Conservation (phyloP, 2,888 invertebrate genomes). For the Oeneis ivallda region DNA sequence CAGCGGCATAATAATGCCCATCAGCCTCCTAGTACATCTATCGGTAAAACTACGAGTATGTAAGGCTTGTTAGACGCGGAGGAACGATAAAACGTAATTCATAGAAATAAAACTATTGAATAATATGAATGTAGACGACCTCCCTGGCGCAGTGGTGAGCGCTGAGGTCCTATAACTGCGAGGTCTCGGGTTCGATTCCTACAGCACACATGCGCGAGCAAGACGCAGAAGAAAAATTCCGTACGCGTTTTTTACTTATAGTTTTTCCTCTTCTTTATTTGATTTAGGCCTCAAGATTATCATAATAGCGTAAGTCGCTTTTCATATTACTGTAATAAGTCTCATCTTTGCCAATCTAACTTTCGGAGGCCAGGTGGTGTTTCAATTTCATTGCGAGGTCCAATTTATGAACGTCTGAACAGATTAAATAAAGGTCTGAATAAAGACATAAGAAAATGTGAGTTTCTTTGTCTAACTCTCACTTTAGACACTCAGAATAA, state of each 20-base stretch:
- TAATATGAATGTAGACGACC: too few species aligned
- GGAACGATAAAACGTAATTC: neutral
- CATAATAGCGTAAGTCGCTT: neutral
- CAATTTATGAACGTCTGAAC: slow-evolving; percentile 1
- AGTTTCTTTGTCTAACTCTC: too few species aligned
- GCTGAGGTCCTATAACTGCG: too few species aligned
- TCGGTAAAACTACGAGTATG: neutral
- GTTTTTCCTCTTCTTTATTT: neutral
- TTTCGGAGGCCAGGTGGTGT: slow-evolving; percentile 5
- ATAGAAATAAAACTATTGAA: neutral
- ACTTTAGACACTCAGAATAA: too few species aligned
- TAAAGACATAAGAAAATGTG: neutral
- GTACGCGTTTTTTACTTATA: too few species aligned
- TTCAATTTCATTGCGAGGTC: slow-evolving; percentile 5
- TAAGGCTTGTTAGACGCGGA: neutral
- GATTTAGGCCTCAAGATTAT: neutral
- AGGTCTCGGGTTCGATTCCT: too few species aligned
- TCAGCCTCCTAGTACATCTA: slow-evolving; percentile 4
- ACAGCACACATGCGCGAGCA: too few species aligned
- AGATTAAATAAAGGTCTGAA: neutral
- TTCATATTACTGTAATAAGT: neutral
- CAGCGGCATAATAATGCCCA: slow-evolving; percentile 10
- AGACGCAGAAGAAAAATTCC: neutral
- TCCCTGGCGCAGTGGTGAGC: too few species aligned
- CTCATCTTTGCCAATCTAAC: neutral